These are phyloP conservation scores for Lucilia cuprina DNA, from an alignment of 1,140 invertebrate genomes.

Conservation along the genomic window DNA sequence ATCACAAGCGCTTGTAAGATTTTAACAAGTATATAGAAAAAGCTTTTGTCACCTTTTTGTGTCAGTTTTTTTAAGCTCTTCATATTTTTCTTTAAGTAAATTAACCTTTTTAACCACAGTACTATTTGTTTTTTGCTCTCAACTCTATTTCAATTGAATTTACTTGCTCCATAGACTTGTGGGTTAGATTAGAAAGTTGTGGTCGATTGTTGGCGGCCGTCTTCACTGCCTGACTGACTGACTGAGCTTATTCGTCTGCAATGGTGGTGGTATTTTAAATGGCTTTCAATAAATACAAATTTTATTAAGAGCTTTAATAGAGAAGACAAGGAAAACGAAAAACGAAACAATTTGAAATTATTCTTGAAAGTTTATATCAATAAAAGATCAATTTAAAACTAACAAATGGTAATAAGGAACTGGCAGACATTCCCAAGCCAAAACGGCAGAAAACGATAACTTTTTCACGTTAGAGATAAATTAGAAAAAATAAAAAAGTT, in stretches of 20 bases:
- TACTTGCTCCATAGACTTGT: not conserved
- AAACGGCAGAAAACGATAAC: not conserved
- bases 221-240: not conserved
- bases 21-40: too few relatives aligned
- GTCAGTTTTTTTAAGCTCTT: too few relatives aligned
- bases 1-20: too few relatives aligned
- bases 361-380: slow-evolving; percentile 29
- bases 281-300: slow-evolving; percentile 26
- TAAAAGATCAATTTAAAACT: not conserved
- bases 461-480: not conserved
- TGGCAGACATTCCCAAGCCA: not conserved
- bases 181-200: slow-evolving; percentile 27
- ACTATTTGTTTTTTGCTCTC: too few relatives aligned
- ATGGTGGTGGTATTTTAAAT: slow-evolving; percentile 30
- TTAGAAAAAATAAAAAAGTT: not conserved
- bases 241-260: not conserved
- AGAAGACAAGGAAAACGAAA: not conserved
- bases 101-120: too few relatives aligned
- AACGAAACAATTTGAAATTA: slow-evolving; percentile 11
- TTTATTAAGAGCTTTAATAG: slow-evolving; percentile 9
- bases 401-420: slow-evolving; percentile 17
- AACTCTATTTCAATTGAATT: slow-evolving; percentile 5
- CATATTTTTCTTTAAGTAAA: too few relatives aligned
- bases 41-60: too few relatives aligned
- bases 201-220: not conserved